phyloP scores from a whole-genome alignment of 2,888 invertebrate genomes.

The Selenia dentaria region DNA sequence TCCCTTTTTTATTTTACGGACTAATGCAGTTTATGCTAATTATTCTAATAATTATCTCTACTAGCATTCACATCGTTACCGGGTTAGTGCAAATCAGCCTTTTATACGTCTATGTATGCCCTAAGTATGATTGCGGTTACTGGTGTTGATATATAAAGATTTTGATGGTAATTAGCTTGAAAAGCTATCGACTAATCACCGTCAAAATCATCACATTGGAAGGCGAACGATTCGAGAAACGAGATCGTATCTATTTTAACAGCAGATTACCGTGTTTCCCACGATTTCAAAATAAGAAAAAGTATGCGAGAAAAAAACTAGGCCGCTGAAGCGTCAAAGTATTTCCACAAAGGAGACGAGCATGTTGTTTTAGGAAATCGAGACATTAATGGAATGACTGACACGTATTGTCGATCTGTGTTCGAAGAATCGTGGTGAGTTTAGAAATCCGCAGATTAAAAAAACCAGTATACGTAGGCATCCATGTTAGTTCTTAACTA shows the following conservation, averaged over 20 bases:
- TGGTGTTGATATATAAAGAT: too few relatives aligned
- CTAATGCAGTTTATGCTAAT: too few relatives aligned
- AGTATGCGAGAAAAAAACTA: constrained; percentile 60
- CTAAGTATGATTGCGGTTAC: too few relatives aligned
- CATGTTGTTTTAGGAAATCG: constrained; percentile 74
- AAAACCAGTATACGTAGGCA: constrained; percentile 42
- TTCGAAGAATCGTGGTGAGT: constrained; percentile 66
- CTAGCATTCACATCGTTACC: too few relatives aligned
- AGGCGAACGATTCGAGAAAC: constrained; percentile 17
- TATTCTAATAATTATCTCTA: too few relatives aligned
- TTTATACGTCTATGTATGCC: too few relatives aligned
- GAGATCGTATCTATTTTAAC: constrained; percentile 17
- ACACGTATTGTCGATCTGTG: constrained; percentile 66
- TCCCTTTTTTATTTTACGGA: too few relatives aligned
- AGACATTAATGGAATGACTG: constrained; percentile 78
- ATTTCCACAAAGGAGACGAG: constrained; percentile 65
- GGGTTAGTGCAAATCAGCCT: too few relatives aligned
- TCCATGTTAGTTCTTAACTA: constrained; percentile 6
- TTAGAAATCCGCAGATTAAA: constrained; percentile 58
- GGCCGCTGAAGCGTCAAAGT: constrained; percentile 69
- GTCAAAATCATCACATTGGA: constrained; percentile 4
- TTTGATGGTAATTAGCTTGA: too few relatives aligned
- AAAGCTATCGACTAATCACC: too few relatives aligned
- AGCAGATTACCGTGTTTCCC: constrained; percentile 49
- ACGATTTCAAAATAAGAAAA: constrained; percentile 51